Evolutionary conservation across 1,140 invertebrate species (phyloP), one percentile per base, ranked within the genome.

Genomic region (Mylabris phalerata): DNA sequence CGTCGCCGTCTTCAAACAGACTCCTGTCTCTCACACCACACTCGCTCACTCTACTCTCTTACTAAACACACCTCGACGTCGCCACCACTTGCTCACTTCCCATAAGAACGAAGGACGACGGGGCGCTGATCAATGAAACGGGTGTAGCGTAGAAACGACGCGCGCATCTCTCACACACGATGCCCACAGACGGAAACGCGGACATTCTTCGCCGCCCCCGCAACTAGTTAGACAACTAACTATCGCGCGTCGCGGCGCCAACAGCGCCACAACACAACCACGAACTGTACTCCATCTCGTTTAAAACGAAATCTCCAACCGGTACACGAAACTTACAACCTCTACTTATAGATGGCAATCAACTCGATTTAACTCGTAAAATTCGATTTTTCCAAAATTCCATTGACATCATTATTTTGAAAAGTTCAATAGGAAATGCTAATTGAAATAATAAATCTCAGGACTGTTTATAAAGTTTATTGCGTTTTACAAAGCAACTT

Each of bases 101-200:
- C 73, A 75, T 67, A 73, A 73, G 75, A 73, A 75, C 73, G 73
- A 75, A 74, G 32, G 32, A 32, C 41, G 9, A n/a, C 41, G 41
- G 9, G 45, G 56, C 45, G 48, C 76, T 74, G 68, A 72, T 71
- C 69, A 71, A 71, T 68, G 66, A 70, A 32, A 67, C 68, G 70
- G 65, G 64, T 71, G 68, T 72, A 73, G 71, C 73, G 77, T 77
- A 71, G 71, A 75, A 19, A 71, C 70, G 71, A 72, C 64, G 62
- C 54, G 64, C 69, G 65, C 67, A 62, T 55, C 52, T 13, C 19
- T 19, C 51, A 65, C 64, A 62, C 45, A 57, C 67, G 61, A 59
- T 58, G 40, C 60, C 60, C 40, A 61, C 60, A 59, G 44, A 40
- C 58, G 50, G 13, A 13, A 13, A 13, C 13, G 13, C 13, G 13